phyloP scores from a whole-genome alignment of 2,888 invertebrate species.

The Hyposoter didymator region DNA sequence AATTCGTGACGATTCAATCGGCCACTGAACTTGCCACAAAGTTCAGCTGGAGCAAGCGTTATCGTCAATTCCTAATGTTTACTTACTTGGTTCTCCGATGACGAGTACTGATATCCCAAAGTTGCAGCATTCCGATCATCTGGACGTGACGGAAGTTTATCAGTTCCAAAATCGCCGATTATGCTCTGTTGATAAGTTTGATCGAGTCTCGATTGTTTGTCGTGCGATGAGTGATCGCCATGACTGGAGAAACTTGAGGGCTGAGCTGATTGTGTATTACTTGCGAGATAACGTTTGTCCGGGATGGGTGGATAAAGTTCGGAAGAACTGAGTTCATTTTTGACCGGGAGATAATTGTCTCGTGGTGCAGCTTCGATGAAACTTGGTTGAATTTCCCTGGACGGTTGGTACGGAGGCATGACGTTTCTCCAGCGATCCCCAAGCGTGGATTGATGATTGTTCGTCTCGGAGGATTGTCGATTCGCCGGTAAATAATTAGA shows the following conservation, averaged over 20 bases:
- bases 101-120: slow-evolving; percentile 46
- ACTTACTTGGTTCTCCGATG: slow-evolving; percentile 64
- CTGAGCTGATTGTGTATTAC: slow-evolving; percentile 42
- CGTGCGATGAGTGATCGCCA: slow-evolving; percentile 41
- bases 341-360: slow-evolving; percentile 84
- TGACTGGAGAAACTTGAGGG: slow-evolving; percentile 26
- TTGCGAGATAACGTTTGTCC: slow-evolving; percentile 54
- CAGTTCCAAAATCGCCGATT: slow-evolving; percentile 12
- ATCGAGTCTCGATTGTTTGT: slow-evolving; percentile 59
- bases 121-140: slow-evolving; percentile 2
- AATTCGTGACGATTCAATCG: not conserved
- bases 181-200: slow-evolving; percentile 45
- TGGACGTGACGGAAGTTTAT: slow-evolving; percentile 5
- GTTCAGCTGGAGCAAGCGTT: not conserved
- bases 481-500: slow-evolving; percentile 69
- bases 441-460: not conserved
- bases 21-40: too few relatives aligned
- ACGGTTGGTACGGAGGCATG: slow-evolving; percentile 66
- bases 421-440: slow-evolving; percentile 33
- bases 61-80: not conserved
- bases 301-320: slow-evolving; percentile 48
- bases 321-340: slow-evolving; percentile 54
- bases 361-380: slow-evolving; percentile 72
- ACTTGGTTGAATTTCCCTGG: slow-evolving; percentile 60
- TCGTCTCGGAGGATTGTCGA: slow-evolving; percentile 43